Conservation (phyloP, 2,113 vertebrate genomes). For the Hystrix brachyura region DNA sequence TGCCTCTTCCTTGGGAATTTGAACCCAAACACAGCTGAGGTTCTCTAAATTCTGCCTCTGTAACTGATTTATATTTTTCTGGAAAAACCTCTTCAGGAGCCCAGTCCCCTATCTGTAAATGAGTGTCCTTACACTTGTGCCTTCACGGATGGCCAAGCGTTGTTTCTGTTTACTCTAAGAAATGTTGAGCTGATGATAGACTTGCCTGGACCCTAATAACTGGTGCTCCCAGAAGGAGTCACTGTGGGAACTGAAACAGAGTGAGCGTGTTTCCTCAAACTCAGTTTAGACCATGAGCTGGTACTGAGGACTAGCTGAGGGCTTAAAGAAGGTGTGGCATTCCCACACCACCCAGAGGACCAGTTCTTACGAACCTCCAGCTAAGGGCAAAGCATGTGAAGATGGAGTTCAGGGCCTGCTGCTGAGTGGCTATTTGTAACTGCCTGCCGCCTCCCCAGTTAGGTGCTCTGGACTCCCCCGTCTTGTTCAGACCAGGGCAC, state of each 20-base stretch:
- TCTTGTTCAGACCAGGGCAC: not conserved
- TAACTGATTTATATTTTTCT: not conserved
- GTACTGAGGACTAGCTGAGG: not conserved
- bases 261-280: not conserved
- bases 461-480: not conserved
- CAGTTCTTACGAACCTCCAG: not conserved
- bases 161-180: not conserved
- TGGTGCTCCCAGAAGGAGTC: not conserved
- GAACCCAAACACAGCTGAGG: not conserved
- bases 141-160: not conserved
- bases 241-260: not conserved
- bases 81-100: not conserved
- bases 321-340: not conserved
- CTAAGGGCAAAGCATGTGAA: not conserved
- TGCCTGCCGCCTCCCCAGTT: rapidly evolving
- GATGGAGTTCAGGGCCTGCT: not conserved
- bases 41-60: not conserved
- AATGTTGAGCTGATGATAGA: not conserved
- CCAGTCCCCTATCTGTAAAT: not conserved
- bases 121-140: not conserved
- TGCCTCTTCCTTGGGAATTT: not conserved
- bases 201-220: not conserved
- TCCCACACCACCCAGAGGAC: not conserved
- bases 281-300: not conserved
- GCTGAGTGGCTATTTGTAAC: not conserved